These are phyloP conservation scores for Alviniconcha marisindica DNA, from an alignment of 1,140 invertebrate species.

Conservation along the genomic window DNA sequence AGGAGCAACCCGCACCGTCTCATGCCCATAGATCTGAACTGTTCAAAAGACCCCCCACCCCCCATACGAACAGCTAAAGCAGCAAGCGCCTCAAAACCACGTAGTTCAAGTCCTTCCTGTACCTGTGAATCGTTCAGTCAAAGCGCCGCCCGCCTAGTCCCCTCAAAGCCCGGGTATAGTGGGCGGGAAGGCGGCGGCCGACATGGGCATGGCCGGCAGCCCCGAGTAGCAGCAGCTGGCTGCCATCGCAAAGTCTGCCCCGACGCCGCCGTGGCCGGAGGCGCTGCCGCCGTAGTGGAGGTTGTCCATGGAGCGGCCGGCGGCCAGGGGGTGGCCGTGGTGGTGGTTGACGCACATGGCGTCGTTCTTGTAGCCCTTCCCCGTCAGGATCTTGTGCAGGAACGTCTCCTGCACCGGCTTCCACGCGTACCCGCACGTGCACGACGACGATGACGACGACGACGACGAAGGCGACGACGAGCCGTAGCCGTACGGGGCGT, in stretches of 20 bases:
- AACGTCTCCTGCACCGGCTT: slow-evolving; percentile 54
- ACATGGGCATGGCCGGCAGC: slow-evolving; percentile 13
- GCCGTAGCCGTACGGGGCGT: not conserved
- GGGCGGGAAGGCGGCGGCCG: slow-evolving; percentile 16
- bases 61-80: too few relatives aligned
- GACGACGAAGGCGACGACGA: too few relatives aligned
- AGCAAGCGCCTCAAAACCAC: too few relatives aligned
- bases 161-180: slow-evolving; percentile 20
- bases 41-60: too few relatives aligned
- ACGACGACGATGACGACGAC: not conserved
- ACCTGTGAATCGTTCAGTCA: too few relatives aligned
- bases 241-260: slow-evolving; percentile 8
- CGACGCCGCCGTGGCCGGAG: not conserved
- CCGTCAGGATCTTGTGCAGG: slow-evolving; percentile 59
- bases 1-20: too few relatives aligned
- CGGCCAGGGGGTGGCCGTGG: not conserved
- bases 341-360: slow-evolving; percentile 35
- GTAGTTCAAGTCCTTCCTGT: too few relatives aligned
- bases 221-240: slow-evolving; percentile 31
- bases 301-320: not conserved
- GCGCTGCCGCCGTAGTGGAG: not conserved
- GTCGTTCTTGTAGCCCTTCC: slow-evolving; percentile 61
- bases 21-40: too few relatives aligned
- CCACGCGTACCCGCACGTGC: slow-evolving; percentile 45
- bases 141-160: too few relatives aligned